Conservation (phyloP, 2,797 vertebrate genomes). For the Phataginus tricuspis region DNA sequence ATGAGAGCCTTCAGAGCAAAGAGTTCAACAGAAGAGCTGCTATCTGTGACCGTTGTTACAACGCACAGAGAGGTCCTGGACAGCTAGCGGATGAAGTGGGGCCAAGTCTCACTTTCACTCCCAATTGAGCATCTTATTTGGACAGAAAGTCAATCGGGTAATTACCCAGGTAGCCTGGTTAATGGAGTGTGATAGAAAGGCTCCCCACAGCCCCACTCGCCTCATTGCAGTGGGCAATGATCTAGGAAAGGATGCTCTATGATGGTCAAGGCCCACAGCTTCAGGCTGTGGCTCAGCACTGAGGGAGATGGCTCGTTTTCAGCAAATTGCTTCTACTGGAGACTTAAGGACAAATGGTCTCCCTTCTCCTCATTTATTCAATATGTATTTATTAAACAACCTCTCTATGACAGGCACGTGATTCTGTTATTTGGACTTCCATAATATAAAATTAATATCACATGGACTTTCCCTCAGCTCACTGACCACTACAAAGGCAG, state of each 20-base stretch:
- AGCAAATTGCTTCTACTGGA: not conserved
- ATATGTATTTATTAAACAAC: not conserved
- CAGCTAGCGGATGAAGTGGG: not conserved
- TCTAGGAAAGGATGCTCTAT: not conserved
- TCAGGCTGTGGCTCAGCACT: not conserved
- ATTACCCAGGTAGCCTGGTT: not conserved
- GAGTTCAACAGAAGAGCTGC: constrained; percentile 11
- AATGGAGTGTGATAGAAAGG: not conserved
- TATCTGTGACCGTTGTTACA: not conserved
- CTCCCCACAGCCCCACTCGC: rapidly evolving
- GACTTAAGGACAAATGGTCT: not conserved
- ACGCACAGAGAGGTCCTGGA: not conserved
- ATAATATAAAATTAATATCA: not conserved
- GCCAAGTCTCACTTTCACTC: not conserved
- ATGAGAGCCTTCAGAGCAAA: not conserved
- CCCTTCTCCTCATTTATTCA: not conserved
- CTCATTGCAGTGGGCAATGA: not conserved
- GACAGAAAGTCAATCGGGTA: not conserved
- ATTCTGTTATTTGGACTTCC: not conserved
- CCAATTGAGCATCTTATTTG: not conserved
- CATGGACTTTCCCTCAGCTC: not conserved
- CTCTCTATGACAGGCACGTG: not conserved
- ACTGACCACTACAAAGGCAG: not conserved
- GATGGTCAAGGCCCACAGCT: not conserved
- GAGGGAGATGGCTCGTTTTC: not conserved